phyloP scores from a whole-genome alignment of 2,797 vertebrate genomes.

The Chelonia mydas region DNA sequence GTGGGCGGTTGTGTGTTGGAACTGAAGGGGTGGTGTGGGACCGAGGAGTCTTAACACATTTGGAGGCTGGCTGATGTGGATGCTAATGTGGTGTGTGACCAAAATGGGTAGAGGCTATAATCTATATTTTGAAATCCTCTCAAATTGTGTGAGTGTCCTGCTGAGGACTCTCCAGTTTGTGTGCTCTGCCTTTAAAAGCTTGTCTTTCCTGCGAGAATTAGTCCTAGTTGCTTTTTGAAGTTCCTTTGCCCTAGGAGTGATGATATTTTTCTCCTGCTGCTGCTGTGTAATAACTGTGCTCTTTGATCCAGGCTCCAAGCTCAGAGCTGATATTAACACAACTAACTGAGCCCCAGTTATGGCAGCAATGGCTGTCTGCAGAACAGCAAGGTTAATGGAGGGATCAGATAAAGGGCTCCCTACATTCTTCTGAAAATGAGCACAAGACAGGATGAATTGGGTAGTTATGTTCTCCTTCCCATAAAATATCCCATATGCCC shows the following conservation, averaged over 20 bases:
- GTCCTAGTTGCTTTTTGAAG: background rate
- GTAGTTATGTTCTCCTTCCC: background rate
- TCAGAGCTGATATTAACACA: background rate
- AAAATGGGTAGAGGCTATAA: background rate
- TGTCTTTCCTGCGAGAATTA: background rate
- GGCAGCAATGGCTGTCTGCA: background rate
- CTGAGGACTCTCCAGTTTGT: background rate
- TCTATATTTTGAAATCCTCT: background rate
- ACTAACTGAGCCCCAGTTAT: background rate
- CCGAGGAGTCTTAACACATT: fast-evolving
- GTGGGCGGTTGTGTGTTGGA: background rate
- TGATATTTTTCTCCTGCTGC: conserved; percentile 18
- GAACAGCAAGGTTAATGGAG: background rate
- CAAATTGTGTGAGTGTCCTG: background rate
- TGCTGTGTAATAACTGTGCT: background rate
- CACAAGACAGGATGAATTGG: background rate
- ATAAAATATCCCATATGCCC: background rate
- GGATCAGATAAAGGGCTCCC: background rate
- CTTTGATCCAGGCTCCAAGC: conserved; percentile 20
- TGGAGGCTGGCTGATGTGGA: fast-evolving
- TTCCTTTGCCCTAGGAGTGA: background rate
- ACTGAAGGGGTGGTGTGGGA: background rate
- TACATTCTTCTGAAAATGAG: background rate
- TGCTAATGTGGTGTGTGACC: fast-evolving
- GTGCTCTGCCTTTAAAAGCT: background rate